Percentiles rank a stretch among this genome's conserved stretches.
phyloP scores from a whole-genome alignment of 2,113 vertebrate species.

The Pteropus alecto region DNA sequence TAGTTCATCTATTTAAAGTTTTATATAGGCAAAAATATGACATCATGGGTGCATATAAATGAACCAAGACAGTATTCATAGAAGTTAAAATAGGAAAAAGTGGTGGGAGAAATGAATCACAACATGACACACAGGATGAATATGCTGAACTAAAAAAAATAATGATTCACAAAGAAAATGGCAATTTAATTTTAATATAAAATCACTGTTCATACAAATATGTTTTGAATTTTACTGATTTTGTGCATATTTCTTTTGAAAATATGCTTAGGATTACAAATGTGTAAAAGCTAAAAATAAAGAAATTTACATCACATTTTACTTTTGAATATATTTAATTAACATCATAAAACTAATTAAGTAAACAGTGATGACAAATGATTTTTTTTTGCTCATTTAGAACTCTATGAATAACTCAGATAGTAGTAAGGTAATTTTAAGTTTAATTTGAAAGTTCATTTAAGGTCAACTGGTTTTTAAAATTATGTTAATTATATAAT shows the following conservation, averaged over 20 bases:
- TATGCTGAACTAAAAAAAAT: conserved; percentile 7
- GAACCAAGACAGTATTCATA: not conserved
- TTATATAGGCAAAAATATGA: conserved; percentile 37
- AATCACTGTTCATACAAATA: not conserved
- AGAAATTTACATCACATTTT: not conserved
- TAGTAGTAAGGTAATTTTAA: not conserved
- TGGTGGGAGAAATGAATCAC: conserved; percentile 66
- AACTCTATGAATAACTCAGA: not conserved
- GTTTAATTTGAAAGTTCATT: not conserved
- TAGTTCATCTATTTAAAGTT: conserved; percentile 14
- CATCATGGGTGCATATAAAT: conserved; percentile 42
- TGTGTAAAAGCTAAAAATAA: not conserved
- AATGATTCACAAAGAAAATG: conserved; percentile 22
- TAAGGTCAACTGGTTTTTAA: not conserved
- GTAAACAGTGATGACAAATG: not conserved
- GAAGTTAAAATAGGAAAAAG: conserved; percentile 57
- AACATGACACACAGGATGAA: conserved; percentile 19
- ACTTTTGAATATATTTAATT: conserved; percentile 1
- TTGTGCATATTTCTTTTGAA: not conserved
- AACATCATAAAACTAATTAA: not conserved
- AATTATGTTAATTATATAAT: not conserved
- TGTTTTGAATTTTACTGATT: not conserved
- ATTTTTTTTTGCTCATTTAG: not conserved
- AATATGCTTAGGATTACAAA: not conserved
- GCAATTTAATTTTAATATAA: conserved; percentile 41